phyloP scores from a whole-genome alignment of 2,888 invertebrate genomes.

The Sphecodes monilicornis region DNA sequence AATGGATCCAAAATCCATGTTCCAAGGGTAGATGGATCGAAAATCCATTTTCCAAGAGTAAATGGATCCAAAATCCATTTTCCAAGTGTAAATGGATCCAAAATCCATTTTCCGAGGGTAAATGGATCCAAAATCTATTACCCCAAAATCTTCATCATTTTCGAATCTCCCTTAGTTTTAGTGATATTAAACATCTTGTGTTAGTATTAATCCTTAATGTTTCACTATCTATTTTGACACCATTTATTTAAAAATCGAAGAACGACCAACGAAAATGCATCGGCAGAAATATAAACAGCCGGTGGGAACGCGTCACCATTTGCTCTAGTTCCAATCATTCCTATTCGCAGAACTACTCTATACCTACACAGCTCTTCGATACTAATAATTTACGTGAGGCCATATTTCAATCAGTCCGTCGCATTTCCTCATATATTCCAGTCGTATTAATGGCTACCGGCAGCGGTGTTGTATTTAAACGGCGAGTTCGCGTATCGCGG shows the following conservation, averaged over 20 bases:
- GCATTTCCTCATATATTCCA: conserved; percentile 18
- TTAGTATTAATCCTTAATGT: too few relatives aligned
- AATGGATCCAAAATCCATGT: too few relatives aligned
- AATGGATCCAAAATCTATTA: too few relatives aligned
- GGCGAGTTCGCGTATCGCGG: conserved; percentile 9
- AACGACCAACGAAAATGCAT: neutral
- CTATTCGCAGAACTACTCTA: conserved; percentile 12
- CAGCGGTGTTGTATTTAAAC: conserved; percentile 9
- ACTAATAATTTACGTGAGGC: conserved; percentile 32
- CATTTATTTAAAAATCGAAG: neutral
- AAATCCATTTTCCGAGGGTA: too few relatives aligned
- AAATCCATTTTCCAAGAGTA: too few relatives aligned
- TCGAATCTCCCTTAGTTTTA: too few relatives aligned
- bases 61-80: too few relatives aligned
- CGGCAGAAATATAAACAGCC: conserved; percentile 2
- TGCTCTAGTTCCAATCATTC: conserved; percentile 10
- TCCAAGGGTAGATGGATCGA: too few relatives aligned
- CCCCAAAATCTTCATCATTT: too few relatives aligned
- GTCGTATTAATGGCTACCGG: conserved; percentile 11
- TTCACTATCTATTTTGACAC: neutral
- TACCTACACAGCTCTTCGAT: conserved; percentile 17
- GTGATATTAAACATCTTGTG: too few relatives aligned
- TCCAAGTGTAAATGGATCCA: too few relatives aligned
- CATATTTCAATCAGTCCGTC: conserved; percentile 45
- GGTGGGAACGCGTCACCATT: neutral